Evolutionary conservation across 2,113 vertebrate species (phyloP), one percentile per base, ranked within the genome.

Genomic region (Strigops habroptila): DNA sequence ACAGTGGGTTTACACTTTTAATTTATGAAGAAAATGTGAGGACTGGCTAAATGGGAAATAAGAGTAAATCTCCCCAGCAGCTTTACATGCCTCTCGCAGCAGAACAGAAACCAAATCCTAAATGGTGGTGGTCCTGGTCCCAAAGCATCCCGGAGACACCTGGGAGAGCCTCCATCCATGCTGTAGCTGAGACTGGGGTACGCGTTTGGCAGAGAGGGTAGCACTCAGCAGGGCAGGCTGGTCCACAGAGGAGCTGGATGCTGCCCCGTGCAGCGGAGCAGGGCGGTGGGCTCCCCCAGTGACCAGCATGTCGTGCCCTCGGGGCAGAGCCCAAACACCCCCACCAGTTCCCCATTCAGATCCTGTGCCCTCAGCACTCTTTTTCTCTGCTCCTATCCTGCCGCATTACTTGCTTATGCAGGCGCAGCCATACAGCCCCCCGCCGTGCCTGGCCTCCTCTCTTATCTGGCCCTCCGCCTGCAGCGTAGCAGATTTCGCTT

Each of bases 241-340:
- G 51, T 27, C 62, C 51, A 3, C 3, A 12, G 28, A 21, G 33
- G 8, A 59, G 15, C 21, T 33, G 41, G 48, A 46, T 23, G 35
- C 28, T 68, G 46, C 27, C 15, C 31, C 0, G 5, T 28, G 37
- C 80, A 46, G 51, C 1, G 1, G 35, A 75, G 41, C 4, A 24
- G 33, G 16, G 21, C 0, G 0, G 27, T 3, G 9, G 31, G 27
- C 5, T 81, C 11, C n/a, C 53, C 12, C 23, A 10, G 2, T 9
- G 5, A 12, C 22, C n/a, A 67, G 31, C 12, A 18, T 0, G 0
- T 2, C 7, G 1, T 43, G 4, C 44, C 55, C 24, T 11, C 6
- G 12, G 21, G 16, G 3, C 21, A 86, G 18, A 88, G n/a, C 23
- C 43, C 55, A 41, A 30, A 59, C 5, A 31, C 1, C 3, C n/a